Evolutionary conservation across 2,888 invertebrate genomes (phyloP), one percentile per base, ranked within the genome.

Genomic region (Hirtodrosophila cameraria): DNA sequence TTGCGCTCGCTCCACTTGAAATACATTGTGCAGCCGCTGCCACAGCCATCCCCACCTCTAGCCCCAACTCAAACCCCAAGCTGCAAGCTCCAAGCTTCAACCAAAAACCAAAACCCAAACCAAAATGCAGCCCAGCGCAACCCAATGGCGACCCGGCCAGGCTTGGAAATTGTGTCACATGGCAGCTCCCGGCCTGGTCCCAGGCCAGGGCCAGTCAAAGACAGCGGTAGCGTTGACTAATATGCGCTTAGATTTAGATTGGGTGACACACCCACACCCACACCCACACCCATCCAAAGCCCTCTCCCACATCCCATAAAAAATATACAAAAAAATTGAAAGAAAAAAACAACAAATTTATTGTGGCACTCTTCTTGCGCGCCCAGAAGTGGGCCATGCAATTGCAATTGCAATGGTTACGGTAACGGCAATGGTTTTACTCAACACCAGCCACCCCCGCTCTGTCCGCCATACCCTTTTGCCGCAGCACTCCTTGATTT

Each of bases 1-100:
- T 80, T 86, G 60, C 76, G 39, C 63, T 71, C 80, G 80, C 79
- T 86, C 80, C 86, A 80, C 79, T 86, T 83, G 72, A 82, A 86
- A 86, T 79, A 86, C 78, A 78, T 85, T 78, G 82, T 85, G 65
- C 78, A 77, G 63, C 53, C 25, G 66, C 43, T 39, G 54, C 45
- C 41, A 13, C 28, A 30, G 5, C 30, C 27, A n/a, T n/a, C n/a
- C n/a, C 39, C 31, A 25, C 8, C 13, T 9, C 36, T 42, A n/a
- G 43, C 18, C 33, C 48, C 33, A 23, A 16, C 27, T 46, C 13
- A 28, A 50, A 39, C 11, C 3, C 16, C 27, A 33, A 18, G 38
- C 46, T n/a, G n/a, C n/a, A n/a, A n/a, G n/a, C n/a, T n/a, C n/a
- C n/a, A n/a, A n/a, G n/a, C n/a, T n/a, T n/a, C n/a, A n/a, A n/a